phyloP scores from a whole-genome alignment of 2,113 vertebrate species.

The Misgurnus anguillicaudatus region DNA sequence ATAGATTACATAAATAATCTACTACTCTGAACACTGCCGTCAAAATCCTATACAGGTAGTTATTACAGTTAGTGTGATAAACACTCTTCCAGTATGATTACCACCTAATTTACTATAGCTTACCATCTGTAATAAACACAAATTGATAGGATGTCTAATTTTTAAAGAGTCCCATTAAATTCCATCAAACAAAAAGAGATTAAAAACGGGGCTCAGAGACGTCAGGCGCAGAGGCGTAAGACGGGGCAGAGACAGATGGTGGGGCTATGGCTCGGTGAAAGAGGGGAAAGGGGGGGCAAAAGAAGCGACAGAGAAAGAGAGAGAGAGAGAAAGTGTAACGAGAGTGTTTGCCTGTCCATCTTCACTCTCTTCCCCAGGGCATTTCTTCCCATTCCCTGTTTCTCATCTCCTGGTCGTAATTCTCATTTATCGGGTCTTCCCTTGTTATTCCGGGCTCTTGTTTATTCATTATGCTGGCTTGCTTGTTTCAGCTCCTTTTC shows the following conservation, averaged over 20 bases:
- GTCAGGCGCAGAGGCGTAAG: constrained; percentile 30
- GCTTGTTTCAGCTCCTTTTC: neutral
- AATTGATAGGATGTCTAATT: constrained; percentile 9
- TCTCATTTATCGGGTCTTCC: constrained; percentile 32
- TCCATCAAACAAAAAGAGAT: constrained; percentile 50
- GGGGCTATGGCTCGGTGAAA: constrained; percentile 72
- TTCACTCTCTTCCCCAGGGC: constrained; percentile 52
- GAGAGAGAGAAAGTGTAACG: constrained; percentile 42
- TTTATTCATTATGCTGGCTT: constrained; percentile 29
- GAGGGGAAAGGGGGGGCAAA: constrained; percentile 32
- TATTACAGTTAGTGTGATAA: neutral
- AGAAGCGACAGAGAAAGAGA: constrained; percentile 23
- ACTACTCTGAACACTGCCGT: neutral
- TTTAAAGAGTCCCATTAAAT: constrained; percentile 46
- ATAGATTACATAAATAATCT: neutral
- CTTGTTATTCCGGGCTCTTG: constrained; percentile 31
- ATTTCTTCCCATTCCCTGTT: constrained; percentile 27
- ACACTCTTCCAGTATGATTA: neutral
- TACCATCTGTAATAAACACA: constrained; percentile 18
- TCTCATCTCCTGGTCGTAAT: constrained; percentile 30
- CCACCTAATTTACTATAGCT: neutral
- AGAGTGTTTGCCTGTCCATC: constrained; percentile 41
- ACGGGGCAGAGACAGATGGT: constrained; percentile 67
- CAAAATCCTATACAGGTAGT: neutral
- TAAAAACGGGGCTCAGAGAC: constrained; percentile 27